Evolutionary conservation across 2,888 invertebrate species (phyloP), one percentile per base, ranked within the genome.

Genomic region (Anaspis maculata): DNA sequence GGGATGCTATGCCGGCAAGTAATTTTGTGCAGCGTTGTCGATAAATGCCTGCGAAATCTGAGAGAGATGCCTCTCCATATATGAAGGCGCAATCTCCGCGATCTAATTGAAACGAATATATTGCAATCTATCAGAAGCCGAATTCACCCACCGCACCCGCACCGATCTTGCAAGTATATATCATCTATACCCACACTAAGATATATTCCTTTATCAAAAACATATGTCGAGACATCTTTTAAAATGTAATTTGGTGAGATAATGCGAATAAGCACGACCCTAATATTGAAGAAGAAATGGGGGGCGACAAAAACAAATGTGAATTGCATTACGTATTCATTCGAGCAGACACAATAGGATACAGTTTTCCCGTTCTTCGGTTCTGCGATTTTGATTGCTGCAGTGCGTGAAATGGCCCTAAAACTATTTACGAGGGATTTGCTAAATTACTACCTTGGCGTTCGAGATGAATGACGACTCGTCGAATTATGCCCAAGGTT

Each of bases 231-330:
- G 48, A 47, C 54, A 58, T 59, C 56, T 59, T 59, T 64, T 62
- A 62, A 62, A 62, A 64, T 61, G 61, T 60, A 62, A 62, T 64
- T 62, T 53, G 51, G 55, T 48, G 54, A 61, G 59, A 61, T 61
- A 61, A 61, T 61, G 53, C 52, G 57, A 51, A 56, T 50, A 52
- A 59, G 56, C 19, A 49, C 55, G 49, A 55, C 57, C 58, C 58
- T 50, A 56, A 51, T 54, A 49, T 45, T 46, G 56, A 46, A 50
- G 41, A 43, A 44, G 41, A 44, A 44, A 46, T 46, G 41, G 53
- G 55, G 58, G 53, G 59, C 58, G 61, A 62, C 64, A 63, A 57
- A 62, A 64, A 64, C 62, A 64, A 64, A 64, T 64, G 64, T 63
- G 64, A 64, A 64, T 64, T 56, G 49, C 59, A 64, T 63, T 64